Percentiles rank a stretch among this genome's conserved stretches.
Evolutionary conservation across 2,113 vertebrate species (phyloP).

Genomic region (Alexandromys fortis): DNA sequence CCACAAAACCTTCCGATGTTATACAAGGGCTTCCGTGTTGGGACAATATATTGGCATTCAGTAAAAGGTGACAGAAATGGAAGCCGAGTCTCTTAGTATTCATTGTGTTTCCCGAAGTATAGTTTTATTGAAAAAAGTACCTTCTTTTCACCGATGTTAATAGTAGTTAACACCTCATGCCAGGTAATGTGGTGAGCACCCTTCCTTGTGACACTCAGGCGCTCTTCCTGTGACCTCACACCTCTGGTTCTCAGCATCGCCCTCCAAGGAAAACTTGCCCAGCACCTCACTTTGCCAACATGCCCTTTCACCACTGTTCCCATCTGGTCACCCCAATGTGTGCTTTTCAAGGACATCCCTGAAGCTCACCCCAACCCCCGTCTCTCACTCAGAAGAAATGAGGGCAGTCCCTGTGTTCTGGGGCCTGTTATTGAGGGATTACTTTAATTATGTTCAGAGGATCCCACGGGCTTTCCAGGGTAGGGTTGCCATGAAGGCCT

Average conservation of each 20-base stretch:
- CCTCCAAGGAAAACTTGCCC: background rate
- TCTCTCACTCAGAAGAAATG: constrained; percentile 21
- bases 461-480: constrained; percentile 18
- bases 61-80: background rate
- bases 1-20: background rate
- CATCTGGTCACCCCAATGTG: background rate
- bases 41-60: background rate
- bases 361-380: background rate
- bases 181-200: background rate
- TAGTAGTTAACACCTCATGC: background rate
- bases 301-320: background rate
- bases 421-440: constrained; percentile 38
- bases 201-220: background rate
- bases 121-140: constrained; percentile 42
- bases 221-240: background rate
- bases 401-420: background rate
- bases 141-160: background rate
- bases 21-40: background rate
- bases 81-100: background rate
- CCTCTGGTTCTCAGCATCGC: background rate
- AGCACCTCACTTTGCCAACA: background rate
- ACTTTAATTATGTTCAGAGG: constrained; percentile 32
- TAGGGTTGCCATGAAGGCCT: background rate
- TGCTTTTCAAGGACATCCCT: background rate
- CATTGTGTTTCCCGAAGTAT: background rate